Evolutionary conservation across 2,888 invertebrate genomes (phyloP), one percentile per base, ranked within the genome.

Genomic region (Mayetiola destructor): DNA sequence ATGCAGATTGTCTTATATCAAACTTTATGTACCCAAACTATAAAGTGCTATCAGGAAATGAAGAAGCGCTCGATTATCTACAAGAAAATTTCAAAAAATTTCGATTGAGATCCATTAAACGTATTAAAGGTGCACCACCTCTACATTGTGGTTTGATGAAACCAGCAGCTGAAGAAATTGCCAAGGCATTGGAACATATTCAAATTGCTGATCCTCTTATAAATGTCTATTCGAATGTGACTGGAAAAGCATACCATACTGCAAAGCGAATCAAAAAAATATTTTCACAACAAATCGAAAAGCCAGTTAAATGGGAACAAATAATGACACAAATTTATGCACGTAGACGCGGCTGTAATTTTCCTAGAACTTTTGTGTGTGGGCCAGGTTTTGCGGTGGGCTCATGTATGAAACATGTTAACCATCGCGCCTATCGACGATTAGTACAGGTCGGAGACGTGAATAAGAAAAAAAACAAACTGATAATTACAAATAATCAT

Each of bases 241-340:
- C 82, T 65, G 84, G 80, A 0, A 76, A 77, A 61, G 67, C 69
- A 0, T 86, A 86, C 65, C 66, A 63, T 5, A 69, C 75, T 66
- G 73, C 75, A 0, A 64, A 72, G 27, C 77, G 82, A 58, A 78
- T 82, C 20, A 68, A 70, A 18, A 76, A 69, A 60, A 76, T 77
- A 59, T 67, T 88, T 48, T 77, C 80, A 1, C 80, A 80, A 65
- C 87, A 48, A 27, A 9, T 48, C 4, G 54, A 55, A 2, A 39
- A 76, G 56, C 81, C 92, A 20, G 86, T 92, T n/a, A 86, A 81
- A 67, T 96, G 95, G 95, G 94, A 96, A 73, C 95, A 96, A 73
- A 79, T 81, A 29, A 74, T 96, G 67, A 93, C 93, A 64, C 74
- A 78, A 60, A 68, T 95, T 62, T 96, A 88, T 72, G 80, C 81